Evolutionary conservation across 2,797 vertebrate genomes (phyloP).

Genomic region (Ptychobarbus kaznakovi): DNA sequence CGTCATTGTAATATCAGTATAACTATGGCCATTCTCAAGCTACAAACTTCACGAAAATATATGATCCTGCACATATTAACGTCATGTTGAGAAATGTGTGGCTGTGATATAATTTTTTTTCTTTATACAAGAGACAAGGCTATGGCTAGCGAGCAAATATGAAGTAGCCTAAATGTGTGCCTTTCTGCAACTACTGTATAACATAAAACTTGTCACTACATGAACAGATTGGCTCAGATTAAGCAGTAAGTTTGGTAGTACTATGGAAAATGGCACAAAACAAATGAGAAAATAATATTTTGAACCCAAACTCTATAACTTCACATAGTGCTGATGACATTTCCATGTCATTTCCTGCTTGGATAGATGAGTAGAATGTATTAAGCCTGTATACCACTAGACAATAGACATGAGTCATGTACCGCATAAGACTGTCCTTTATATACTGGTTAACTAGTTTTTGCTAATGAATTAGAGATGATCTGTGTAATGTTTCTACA

Average conservation of each 20-base stretch:
- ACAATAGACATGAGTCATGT: neutral
- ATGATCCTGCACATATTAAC: slow-evolving; percentile 39
- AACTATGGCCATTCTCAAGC: neutral
- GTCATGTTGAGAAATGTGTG: neutral
- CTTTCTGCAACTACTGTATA: neutral
- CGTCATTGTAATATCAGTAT: neutral
- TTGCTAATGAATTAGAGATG: slow-evolving; percentile 7
- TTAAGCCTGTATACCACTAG: neutral
- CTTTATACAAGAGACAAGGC: neutral
- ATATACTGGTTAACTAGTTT: neutral
- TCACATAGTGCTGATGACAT: neutral
- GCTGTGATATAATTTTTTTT: neutral
- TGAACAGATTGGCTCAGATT: slow-evolving; percentile 42
- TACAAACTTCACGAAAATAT: slow-evolving; percentile 8
- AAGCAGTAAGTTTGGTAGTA: slow-evolving; percentile 19
- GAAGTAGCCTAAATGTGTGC: neutral
- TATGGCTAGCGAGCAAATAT: neutral
- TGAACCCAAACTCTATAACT: neutral
- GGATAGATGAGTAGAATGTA: neutral
- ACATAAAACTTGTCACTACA: neutral
- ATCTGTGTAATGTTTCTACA: neutral
- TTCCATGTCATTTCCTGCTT: slow-evolving; percentile 1
- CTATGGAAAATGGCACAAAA: neutral
- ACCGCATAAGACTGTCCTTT: neutral
- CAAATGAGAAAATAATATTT: neutral